Percentiles rank a stretch among this genome's conserved stretches.
These are phyloP conservation scores for Lytechinus pictus DNA, from an alignment of 35 echinoderm and acorn worm species.

Conservation along the genomic window DNA sequence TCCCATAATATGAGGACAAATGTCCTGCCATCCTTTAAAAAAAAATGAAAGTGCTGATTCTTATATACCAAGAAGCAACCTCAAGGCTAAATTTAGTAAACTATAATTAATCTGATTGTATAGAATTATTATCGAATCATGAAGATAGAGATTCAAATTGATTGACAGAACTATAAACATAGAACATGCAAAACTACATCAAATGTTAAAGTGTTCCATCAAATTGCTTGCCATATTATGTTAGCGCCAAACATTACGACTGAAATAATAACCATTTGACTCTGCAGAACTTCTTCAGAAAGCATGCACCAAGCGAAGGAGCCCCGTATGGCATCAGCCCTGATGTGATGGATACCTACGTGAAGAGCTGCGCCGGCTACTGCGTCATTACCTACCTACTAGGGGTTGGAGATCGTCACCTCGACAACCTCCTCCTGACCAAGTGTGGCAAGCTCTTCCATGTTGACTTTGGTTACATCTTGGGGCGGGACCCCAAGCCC, in stretches of 20 bases:
- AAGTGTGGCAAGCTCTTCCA: slow-evolving; percentile 91
- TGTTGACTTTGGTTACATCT: slow-evolving; percentile 98
- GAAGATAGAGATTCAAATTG: too few relatives aligned
- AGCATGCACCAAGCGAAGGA: slow-evolving; percentile 72
- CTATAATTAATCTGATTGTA: too few relatives aligned
- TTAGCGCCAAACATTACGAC: neutral
- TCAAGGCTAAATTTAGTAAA: too few relatives aligned
- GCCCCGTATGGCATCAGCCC: slow-evolving; percentile 80
- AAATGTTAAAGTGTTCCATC: neutral
- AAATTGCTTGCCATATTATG: neutral
- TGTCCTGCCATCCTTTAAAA: too few relatives aligned
- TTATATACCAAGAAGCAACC: too few relatives aligned
- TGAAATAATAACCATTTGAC: neutral
- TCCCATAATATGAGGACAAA: too few relatives aligned
- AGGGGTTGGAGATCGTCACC: slow-evolving; percentile 92
- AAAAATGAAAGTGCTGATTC: too few relatives aligned
- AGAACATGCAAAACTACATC: neutral
- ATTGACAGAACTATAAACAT: neutral
- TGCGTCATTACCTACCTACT: slow-evolving; percentile 96
- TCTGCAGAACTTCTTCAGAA: slow-evolving; percentile 87
- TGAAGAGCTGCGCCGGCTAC: slow-evolving; percentile 96
- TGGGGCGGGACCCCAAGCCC: slow-evolving; percentile 94
- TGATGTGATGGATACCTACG: slow-evolving; percentile 97
- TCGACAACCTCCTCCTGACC: slow-evolving; percentile 97
- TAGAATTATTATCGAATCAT: too few relatives aligned